Base-by-base conservation (phyloP, 1,140 invertebrate genomes). In the Frieseomelitta varia region DNA sequence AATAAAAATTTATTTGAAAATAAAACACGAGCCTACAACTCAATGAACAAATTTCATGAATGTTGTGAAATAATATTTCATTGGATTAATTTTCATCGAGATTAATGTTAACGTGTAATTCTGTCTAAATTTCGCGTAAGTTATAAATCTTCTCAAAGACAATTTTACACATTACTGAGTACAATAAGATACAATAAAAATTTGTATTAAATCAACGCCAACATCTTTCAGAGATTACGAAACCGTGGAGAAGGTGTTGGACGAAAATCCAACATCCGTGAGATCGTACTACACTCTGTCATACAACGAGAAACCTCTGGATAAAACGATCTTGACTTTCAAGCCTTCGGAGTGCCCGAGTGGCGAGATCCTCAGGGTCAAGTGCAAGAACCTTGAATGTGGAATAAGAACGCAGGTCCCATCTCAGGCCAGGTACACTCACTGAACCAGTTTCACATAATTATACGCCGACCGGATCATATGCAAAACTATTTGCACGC, bases 311-410 rank as follows among this genome's bases (percentile, higher is more conserved):
- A 94, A 91, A 88, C 34, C 85, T 2, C 74, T 85, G 19, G 94
- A 94, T 61, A 95, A 96, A 91, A 96, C 96, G 0, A 95, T 95
- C 71, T 93, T 97, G 12, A 96, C 96, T 2, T 97, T 97, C 91
- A 94, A 96, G 76, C 94, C 95, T 21, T 96, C 97, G 0, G 90
- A 94, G 17, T 98, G 97, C 88, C 91, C 95, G 11, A 94, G 94
- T 21, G 95, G 95, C 30, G 96, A 96, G 84, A 96, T 97, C 0
- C 94, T 97, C 2, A 94, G 96, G 85, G 96, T 98, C 1, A 96
- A 95, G 67, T 98, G 97, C 88, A 95, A 96, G 76, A 95, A 96
- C 85, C 94, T 98, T 19, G 96, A 97, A 90, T 98, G 97, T 89
- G 97, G 97, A 3, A 95, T 97, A 72, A 93, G 97, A 84, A 97